Evolutionary conservation across 2,113 vertebrate species (phyloP), one percentile per base, ranked within the genome.

Genomic region (Silurus asotus): DNA sequence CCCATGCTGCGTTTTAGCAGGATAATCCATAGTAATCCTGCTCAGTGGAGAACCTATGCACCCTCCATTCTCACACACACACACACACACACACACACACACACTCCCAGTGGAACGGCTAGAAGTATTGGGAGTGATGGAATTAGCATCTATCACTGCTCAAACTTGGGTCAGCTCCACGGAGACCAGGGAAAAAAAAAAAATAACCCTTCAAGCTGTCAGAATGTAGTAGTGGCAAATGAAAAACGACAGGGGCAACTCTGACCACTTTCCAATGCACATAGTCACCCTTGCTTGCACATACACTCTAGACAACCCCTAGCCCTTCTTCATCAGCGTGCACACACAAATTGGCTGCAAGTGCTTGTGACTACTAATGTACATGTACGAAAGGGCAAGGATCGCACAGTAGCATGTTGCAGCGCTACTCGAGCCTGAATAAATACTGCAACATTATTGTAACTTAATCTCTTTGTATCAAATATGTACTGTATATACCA

Each of bases 141-240:
- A 94, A 94, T 95, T 93, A 94, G 94, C 94, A 95, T 95, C 94
- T 93, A 93, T 95, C 93, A 94, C 89, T 88, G 85, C 91, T 90
- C 83, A 89, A 28, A 70, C 91, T 89, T 89, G 89, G 93, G 93
- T 94, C 93, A 90, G 90, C 91, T 89, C 91, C 90, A 37, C 84
- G 84, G 90, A 86, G 91, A 77, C 55, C 19, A 85, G 81, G 37
- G 37, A 37, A 37, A 37, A 37, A 37, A 37, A 37, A 37, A 74
- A 37, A 86, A 91, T 70, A 58, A 61, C 84, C 87, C 88, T 88
- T 88, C 83, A 81, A 88, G 92, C 92, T 92, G 91, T 91, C 89
- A 91, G 87, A 84, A 82, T 85, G 79, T 89, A 90, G 84, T 83
- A 92, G 90, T 90, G 62, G 13, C 87, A 91, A 91, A 92, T 93